Conservation (phyloP, 2,888 invertebrate genomes). For the Diarsia dahlii region DNA sequence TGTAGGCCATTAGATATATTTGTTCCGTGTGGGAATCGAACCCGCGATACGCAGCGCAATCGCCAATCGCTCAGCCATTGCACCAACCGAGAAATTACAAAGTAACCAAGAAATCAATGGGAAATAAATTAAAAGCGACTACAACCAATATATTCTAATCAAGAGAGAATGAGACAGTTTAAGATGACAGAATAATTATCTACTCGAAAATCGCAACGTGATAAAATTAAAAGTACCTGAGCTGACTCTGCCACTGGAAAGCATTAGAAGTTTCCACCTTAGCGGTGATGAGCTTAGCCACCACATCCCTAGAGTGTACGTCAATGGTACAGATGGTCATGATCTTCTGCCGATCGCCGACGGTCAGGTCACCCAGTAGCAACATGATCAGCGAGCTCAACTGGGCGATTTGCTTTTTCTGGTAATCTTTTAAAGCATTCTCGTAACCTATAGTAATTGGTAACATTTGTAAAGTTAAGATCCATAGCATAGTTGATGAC, state of each 20-base stretch:
- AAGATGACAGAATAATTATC: not conserved
- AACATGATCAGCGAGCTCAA: conserved; percentile 95
- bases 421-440: conserved; percentile 97
- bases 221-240: conserved; percentile 86
- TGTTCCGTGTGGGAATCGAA: too few relatives aligned
- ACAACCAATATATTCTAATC: not conserved
- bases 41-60: too few relatives aligned
- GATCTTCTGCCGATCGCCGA: conserved; percentile 97
- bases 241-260: conserved; percentile 98
- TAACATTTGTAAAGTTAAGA: not conserved
- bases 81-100: too few relatives aligned
- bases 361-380: conserved; percentile 95
- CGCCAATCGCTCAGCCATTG: too few relatives aligned
- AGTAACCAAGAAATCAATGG: not conserved
- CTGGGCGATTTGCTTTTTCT: conserved; percentile 96
- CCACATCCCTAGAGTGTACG: conserved; percentile 98
- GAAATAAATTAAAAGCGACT: not conserved
- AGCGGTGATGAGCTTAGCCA: conserved; percentile 95
- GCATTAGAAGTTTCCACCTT: conserved; percentile 95
- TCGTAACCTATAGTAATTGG: conserved; percentile 92
- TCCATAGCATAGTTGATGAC: not conserved
- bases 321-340: conserved; percentile 99
- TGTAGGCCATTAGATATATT: too few relatives aligned
- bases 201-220: conserved; percentile 1
- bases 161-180: not conserved